Conservation (phyloP, 2,113 vertebrate species). For the Maccullochella peelii region DNA sequence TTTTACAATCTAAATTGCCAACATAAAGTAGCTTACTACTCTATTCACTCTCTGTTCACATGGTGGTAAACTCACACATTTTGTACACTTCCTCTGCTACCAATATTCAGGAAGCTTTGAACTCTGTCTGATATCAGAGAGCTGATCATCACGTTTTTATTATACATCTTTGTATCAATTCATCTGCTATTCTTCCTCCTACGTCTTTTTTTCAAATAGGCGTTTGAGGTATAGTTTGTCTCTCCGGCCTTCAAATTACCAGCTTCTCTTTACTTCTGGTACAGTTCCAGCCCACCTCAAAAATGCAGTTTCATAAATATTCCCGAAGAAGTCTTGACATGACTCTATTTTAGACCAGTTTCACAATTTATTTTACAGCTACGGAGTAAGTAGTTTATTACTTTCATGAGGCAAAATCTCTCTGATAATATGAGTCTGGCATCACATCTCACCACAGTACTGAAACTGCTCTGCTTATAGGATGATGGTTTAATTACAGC, state of each 20-base stretch:
- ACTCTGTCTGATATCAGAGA: neutral
- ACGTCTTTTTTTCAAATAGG: neutral
- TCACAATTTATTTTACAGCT: neutral
- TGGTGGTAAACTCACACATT: neutral
- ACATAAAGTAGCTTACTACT: neutral
- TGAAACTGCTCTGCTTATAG: neutral
- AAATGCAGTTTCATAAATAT: neutral
- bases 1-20: neutral
- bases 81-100: neutral
- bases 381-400: neutral
- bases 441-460: neutral
- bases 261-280: neutral
- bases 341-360: neutral
- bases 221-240: neutral
- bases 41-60: neutral
- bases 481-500: neutral
- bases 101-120: neutral
- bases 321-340: neutral
- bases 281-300: neutral
- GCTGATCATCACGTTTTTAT: too few species aligned
- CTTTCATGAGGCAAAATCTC: neutral
- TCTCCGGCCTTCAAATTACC: neutral
- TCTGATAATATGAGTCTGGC: neutral
- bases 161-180: too few species aligned
- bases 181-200: too few species aligned